phyloP scores from a whole-genome alignment of 2,113 vertebrate species.

The Rhinoptilus africanus region DNA sequence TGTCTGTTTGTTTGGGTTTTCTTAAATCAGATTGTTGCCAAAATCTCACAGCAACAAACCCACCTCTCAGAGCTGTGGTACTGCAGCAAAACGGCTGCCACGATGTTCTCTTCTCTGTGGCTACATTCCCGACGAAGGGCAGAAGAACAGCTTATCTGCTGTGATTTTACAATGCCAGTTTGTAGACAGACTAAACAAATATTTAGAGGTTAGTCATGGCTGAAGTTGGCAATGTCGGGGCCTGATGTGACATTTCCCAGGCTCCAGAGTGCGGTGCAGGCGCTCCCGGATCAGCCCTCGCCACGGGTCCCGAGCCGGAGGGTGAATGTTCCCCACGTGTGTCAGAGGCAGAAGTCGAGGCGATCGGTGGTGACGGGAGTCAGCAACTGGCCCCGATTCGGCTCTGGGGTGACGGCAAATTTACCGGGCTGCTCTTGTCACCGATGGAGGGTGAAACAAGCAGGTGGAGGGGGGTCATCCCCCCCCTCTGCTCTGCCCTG shows the following conservation, averaged over 20 bases:
- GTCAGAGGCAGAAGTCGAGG: neutral
- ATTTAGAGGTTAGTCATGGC: neutral
- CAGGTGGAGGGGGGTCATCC: no score
- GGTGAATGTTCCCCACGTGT: neutral
- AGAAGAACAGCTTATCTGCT: neutral
- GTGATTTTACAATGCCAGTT: neutral
- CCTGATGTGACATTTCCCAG: neutral
- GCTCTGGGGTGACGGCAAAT: neutral
- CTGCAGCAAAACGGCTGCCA: neutral
- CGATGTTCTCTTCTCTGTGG: neutral
- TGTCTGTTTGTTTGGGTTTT: no score
- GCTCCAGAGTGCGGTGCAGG: accelerated
- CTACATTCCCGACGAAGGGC: neutral
- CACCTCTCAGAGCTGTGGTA: neutral
- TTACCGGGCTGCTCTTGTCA: neutral
- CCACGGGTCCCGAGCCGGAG: accelerated
- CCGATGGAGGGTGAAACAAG: neutral
- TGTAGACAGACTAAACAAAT: neutral
- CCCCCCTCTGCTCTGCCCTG: no score
- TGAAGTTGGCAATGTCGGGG: accelerated
- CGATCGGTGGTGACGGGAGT: neutral
- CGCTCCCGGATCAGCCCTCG: neutral
- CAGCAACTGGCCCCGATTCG: neutral
- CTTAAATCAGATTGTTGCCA: neutral
- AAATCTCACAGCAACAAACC: neutral